These are phyloP conservation scores for Drosophila histrio DNA, from an alignment of 2,888 invertebrate genomes.

Conservation along the genomic window DNA sequence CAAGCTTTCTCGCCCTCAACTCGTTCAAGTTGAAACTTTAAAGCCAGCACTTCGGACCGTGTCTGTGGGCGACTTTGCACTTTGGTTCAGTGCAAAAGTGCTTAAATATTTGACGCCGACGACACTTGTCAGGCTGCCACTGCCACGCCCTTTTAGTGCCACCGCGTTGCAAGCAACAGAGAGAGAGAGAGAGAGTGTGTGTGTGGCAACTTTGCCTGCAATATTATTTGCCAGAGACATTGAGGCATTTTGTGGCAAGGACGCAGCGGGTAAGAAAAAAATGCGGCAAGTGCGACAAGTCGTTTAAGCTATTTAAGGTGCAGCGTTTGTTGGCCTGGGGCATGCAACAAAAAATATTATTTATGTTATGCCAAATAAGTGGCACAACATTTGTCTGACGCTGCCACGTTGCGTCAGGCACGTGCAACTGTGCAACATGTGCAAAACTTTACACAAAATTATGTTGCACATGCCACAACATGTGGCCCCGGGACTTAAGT, in stretches of 20 bases:
- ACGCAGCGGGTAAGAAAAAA: conserved; percentile 9
- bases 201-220: conserved; percentile 25
- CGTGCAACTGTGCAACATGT: conserved; percentile 60
- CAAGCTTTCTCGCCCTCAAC: not conserved
- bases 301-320: conserved; percentile 62
- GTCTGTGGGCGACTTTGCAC: conserved; percentile 22
- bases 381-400: conserved; percentile 44
- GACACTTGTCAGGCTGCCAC: conserved; percentile 46
- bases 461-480: conserved; percentile 39
- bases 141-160: conserved; percentile 26
- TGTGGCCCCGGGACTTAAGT: conserved; percentile 30
- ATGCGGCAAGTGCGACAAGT: conserved; percentile 54
- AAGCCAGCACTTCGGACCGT: conserved; percentile 3
- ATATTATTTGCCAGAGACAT: conserved; percentile 28
- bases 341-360: conserved; percentile 49
- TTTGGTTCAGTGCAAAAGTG: conserved; percentile 18
- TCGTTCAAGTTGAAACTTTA: not conserved
- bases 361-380: conserved; percentile 50
- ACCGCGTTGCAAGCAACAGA: not conserved
- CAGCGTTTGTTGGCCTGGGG: conserved; percentile 23
- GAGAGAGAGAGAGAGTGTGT: not conserved
- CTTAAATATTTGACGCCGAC: conserved; percentile 60
- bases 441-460: conserved; percentile 43
- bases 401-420: conserved; percentile 31
- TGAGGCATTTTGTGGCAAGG: not conserved